Percentiles rank a stretch among this genome's conserved stretches.
These are phyloP conservation scores for Staurois parvus DNA, from an alignment of 2,797 vertebrate genomes.

Conservation along the genomic window DNA sequence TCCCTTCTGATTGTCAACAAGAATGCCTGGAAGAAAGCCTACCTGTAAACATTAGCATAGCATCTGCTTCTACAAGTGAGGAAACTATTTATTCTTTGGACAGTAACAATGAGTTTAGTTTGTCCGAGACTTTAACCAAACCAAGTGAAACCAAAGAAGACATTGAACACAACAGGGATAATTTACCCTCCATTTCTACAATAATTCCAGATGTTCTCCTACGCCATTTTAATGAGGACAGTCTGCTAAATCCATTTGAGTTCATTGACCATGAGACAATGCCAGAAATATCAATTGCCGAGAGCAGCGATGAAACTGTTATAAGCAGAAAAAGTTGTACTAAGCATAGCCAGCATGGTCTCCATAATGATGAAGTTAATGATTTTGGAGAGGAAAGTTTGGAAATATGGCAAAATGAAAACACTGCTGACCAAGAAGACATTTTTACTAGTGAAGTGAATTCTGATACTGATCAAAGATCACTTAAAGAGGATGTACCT, in stretches of 20 bases:
- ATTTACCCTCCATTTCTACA: constrained; percentile 48
- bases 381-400: neutral
- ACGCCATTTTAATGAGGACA: constrained; percentile 76
- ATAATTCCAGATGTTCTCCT: constrained; percentile 77
- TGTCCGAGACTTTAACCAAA: constrained; percentile 23
- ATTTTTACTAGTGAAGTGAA: fast-evolving
- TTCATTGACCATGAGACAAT: constrained; percentile 85
- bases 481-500: neutral
- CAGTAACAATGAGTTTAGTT: constrained; percentile 9
- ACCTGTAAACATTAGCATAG: constrained; percentile 2
- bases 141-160: neutral
- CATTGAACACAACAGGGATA: neutral
- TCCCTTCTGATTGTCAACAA: constrained; percentile 20
- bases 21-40: constrained; percentile 20
- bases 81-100: neutral
- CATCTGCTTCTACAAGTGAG: neutral
- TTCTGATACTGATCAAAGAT: constrained; percentile 26
- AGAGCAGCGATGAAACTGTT: constrained; percentile 75
- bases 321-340: constrained; percentile 61
- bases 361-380: neutral
- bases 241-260: constrained; percentile 69
- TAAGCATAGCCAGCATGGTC: constrained; percentile 7
- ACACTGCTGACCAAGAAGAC: neutral
- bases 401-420: neutral
- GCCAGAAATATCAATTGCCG: constrained; percentile 83